Percentiles rank a stretch among this genome's conserved stretches.
Conservation (phyloP, 2,113 vertebrate species). For the Varanus salvator region DNA sequence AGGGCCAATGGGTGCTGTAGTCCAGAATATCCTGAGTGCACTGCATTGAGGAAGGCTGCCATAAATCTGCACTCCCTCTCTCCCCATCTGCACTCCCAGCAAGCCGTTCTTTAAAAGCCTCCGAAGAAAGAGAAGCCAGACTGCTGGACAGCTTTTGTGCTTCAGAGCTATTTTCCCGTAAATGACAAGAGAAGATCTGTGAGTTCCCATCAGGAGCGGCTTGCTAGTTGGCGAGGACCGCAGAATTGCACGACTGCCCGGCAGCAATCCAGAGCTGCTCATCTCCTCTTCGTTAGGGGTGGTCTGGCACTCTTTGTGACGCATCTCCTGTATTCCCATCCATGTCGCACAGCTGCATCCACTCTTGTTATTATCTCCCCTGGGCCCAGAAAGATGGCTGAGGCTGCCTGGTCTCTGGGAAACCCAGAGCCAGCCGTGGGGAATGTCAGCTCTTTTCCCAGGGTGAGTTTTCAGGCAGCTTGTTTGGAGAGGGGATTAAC, state of each 20-base stretch:
- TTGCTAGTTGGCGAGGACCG: background rate
- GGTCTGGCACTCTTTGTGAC: slow-evolving; percentile 1
- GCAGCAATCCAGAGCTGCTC: background rate
- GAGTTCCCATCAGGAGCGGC: background rate
- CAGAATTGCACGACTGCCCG: background rate
- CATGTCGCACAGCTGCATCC: slow-evolving; percentile 31
- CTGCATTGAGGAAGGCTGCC: too few species aligned
- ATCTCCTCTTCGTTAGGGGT: slow-evolving; percentile 4
- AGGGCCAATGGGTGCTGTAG: too few species aligned
- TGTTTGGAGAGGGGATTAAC: slow-evolving; percentile 33
- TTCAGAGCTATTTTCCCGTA: too few species aligned
- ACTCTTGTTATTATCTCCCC: slow-evolving; percentile 23
- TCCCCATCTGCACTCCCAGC: too few species aligned
- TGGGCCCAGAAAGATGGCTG: slow-evolving; percentile 10
- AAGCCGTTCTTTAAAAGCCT: background rate
- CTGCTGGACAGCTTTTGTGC: background rate
- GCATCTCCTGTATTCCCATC: slow-evolving; percentile 3
- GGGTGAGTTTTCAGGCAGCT: slow-evolving; percentile 11
- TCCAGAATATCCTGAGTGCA: too few species aligned
- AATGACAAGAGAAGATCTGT: background rate
- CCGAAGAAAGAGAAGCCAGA: background rate
- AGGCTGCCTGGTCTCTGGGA: slow-evolving; percentile 35
- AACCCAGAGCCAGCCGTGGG: slow-evolving; percentile 24
- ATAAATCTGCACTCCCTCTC: too few species aligned
- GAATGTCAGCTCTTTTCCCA: slow-evolving; percentile 29